Conservation (phyloP, 2,888 invertebrate species). For the Trachelus iudaicus region DNA sequence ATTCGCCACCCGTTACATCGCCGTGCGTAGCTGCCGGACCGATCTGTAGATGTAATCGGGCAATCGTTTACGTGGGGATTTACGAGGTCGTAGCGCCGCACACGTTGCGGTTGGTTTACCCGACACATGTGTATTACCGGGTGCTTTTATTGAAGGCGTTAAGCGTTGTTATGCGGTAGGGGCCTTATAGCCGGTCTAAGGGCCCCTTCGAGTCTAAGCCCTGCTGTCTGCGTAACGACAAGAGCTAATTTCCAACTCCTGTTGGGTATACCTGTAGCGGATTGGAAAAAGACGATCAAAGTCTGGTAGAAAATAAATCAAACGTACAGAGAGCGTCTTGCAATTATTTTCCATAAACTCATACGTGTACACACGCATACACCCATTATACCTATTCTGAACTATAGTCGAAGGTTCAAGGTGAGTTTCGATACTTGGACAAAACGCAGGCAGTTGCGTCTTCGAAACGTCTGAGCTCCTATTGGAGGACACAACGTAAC, state of each 20-base stretch:
- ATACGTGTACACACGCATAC: not conserved
- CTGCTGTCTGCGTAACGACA: not conserved
- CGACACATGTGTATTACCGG: constrained; percentile 9
- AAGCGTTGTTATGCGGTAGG: not conserved
- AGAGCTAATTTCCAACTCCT: not conserved
- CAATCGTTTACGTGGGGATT: constrained; percentile 34
- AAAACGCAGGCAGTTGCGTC: not conserved
- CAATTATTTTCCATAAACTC: not conserved
- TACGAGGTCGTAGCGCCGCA: constrained; percentile 29
- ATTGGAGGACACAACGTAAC: not conserved
- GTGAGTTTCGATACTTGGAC: constrained; percentile 9
- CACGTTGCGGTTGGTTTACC: constrained; percentile 26
- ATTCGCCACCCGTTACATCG: constrained; percentile 6
- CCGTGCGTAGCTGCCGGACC: constrained; percentile 20
- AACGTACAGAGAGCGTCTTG: not conserved
- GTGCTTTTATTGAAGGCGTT: constrained; percentile 2
- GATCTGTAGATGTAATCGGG: constrained; percentile 32
- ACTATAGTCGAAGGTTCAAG: constrained; percentile 30
- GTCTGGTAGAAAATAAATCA: not conserved
- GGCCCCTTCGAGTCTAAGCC: not conserved
- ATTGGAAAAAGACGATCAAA: not conserved
- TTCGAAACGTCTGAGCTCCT: not conserved
- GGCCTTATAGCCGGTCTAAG: not conserved
- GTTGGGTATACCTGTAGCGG: not conserved
- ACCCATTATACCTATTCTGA: constrained; percentile 20